Evolutionary conservation across 2,797 vertebrate species (phyloP), one percentile per base, ranked within the genome.

Genomic region (Sebastes nivosus): DNA sequence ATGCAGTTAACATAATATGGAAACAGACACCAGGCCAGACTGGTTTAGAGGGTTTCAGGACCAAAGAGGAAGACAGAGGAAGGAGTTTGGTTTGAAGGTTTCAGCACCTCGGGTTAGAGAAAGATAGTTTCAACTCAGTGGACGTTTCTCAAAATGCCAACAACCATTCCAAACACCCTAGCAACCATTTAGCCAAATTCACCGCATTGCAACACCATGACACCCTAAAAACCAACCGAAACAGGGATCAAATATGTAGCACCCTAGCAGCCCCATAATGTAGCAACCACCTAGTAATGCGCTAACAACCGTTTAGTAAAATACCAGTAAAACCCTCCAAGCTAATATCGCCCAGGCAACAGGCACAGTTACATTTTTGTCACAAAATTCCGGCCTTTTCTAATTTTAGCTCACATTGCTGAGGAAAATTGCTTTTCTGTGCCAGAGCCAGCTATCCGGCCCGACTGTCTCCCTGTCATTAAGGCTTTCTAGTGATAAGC

Each of bases 401-500:
- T 60, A 67, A 86, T 80, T 81, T 72, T 27, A 71, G 76, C 67
- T 80, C 54, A n/a, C 59, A 32, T 27, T 27, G 16, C 76, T 58
- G 85, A 60, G 52, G 66, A 74, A 82, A 88, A 88, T 85, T 70
- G 60, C 83, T 90, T 92, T 79, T 86, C 63, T n/a, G 38, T 52
- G 50, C 75, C 25, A 57, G 73, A 69, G 71, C 74, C 72, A 74
- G 67, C 73, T 46, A 79, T 78, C 70, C 66, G 5, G 22, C 61
- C 61, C 7, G 18, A 54, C 76, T 50, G 60, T 77, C 82, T 82
- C 57, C 34, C 66, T 67, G 75, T 77, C 84, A 85, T 90, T 91
- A 88, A 82, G 75, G 81, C 66, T 74, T 79, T 86, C 42, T 36
- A 50, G 81, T 81, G 93, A 94, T 92, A 92, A 89, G 84, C 83